Percentiles rank a stretch among this genome's conserved stretches.
Conservation (phyloP, 2,797 vertebrate genomes). For the Tangara arthus region DNA sequence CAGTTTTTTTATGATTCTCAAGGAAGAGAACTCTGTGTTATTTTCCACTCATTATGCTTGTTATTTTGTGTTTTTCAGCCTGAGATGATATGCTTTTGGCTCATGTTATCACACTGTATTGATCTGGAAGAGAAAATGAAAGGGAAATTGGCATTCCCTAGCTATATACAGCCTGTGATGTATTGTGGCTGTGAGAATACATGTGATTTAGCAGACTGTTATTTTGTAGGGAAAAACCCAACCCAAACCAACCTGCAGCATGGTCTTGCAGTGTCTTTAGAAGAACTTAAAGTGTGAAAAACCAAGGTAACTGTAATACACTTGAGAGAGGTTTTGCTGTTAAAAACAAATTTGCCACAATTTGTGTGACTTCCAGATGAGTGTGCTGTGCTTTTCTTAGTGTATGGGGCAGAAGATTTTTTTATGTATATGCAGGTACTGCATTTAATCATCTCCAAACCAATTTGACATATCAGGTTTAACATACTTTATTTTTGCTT, state of each 20-base stretch:
- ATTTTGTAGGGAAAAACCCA: background rate
- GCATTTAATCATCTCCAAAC: background rate
- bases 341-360: background rate
- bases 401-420: background rate
- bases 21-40: background rate
- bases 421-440: background rate
- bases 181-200: background rate
- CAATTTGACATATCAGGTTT: background rate
- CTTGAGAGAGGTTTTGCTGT: background rate
- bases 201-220: background rate
- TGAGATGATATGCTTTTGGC: background rate
- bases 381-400: background rate
- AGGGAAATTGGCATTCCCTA: background rate
- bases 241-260: background rate
- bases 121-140: background rate
- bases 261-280: background rate
- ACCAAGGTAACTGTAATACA: background rate
- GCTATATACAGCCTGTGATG: fast-evolving
- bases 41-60: background rate
- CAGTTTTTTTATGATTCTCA: background rate
- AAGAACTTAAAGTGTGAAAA: background rate
- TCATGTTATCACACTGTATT: background rate
- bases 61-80: background rate
- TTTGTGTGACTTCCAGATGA: background rate
- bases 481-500: background rate